Evolutionary conservation across 2,888 invertebrate species (phyloP), one percentile per base, ranked within the genome.

Genomic region (Nomada ruficornis): DNA sequence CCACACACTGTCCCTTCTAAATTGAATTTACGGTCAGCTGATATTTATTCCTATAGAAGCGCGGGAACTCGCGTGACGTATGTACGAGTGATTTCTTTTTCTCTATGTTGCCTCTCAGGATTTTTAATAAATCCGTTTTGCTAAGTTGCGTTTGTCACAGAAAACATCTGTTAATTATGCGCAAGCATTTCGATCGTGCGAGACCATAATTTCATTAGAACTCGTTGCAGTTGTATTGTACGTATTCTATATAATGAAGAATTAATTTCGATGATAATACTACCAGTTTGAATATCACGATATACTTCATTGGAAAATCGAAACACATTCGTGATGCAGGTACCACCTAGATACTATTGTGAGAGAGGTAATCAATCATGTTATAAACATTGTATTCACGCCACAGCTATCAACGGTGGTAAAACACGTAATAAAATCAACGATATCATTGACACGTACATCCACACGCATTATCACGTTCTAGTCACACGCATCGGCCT

Each of bases 21-120:
- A 62, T 62, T 36, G 18, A 63, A 62, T 29, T 70, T 20, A 18
- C 7, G 10, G 54, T 54, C 76, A 59, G 50, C 20, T 64, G 64
- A 26, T 13, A 50, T 54, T 77, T 64, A 59, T 67, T 74, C 47
- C 11, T n/a, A 50, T 11, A 47, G 42, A 64, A 64, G n/a, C 63
- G 57, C 63, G 57, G 63, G 29, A 64, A 63, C 29, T 13, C 13
- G 23, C 20, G 55, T 62, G 26, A 62, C 20, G 10, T 26, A 29
- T 26, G 42, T n/a, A 59, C 36, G 36, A 18, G 5, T 23, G 9
- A 2, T 60, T 42, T 36, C 10, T 68, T 23, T 42, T 7, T n/a
- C 20, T 42, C 18, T 23, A 11, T 15, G 20, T 20, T 20, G 1
- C 2, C n/a, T n/a, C 47, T 20, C 29, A 29, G 1, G 0, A 2